Percentiles rank a stretch among this genome's conserved stretches.
Evolutionary conservation across 2,113 vertebrate genomes (phyloP).

Genomic region (Notechis scutatus): DNA sequence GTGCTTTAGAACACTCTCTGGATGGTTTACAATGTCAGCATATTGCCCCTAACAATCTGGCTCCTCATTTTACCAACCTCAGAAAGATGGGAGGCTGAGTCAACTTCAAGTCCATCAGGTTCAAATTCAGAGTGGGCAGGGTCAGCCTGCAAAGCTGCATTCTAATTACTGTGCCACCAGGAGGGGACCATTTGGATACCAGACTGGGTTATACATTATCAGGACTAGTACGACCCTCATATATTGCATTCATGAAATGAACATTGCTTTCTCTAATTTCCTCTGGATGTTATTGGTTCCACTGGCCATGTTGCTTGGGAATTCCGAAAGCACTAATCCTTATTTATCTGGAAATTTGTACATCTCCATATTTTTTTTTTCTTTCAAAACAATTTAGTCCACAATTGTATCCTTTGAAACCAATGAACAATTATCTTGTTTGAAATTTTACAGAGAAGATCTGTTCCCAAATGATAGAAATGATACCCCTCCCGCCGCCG

Average conservation of each 20-base stretch:
- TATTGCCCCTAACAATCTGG: neutral
- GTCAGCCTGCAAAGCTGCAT: neutral
- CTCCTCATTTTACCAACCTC: neutral
- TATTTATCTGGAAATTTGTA: neutral
- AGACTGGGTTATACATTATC: neutral
- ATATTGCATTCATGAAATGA: neutral
- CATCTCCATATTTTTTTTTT: neutral
- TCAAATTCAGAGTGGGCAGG: neutral
- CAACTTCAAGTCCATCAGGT: neutral
- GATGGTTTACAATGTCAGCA: neutral
- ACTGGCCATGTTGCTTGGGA: neutral
- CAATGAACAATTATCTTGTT: neutral
- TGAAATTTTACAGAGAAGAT: neutral
- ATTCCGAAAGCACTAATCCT: neutral
- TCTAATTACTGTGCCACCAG: neutral
- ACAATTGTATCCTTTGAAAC: neutral
- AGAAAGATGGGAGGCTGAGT: neutral
- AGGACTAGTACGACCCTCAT: neutral
- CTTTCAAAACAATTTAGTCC: neutral
- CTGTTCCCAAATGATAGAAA: neutral
- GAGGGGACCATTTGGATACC: neutral
- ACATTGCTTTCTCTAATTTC: neutral
- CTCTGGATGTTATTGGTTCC: neutral
- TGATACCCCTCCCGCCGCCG: neutral
- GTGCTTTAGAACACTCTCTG: neutral